Percentiles rank a stretch among this genome's conserved stretches.
phyloP scores from a whole-genome alignment of 1,140 invertebrate genomes.

The Aplysia californica region DNA sequence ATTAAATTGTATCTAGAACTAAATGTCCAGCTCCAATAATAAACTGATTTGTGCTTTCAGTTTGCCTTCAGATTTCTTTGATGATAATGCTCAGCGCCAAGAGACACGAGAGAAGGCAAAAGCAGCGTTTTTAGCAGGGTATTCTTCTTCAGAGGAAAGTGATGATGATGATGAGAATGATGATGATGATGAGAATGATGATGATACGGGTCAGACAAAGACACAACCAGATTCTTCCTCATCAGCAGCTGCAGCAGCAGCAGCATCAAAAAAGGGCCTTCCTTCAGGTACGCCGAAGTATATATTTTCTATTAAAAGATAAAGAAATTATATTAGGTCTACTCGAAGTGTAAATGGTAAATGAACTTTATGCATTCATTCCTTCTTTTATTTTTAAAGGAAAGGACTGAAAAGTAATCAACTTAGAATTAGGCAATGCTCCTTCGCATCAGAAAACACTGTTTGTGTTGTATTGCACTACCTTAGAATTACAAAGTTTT shows the following conservation, averaged over 20 bases:
- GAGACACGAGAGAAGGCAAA: constrained; percentile 12
- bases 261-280: constrained; percentile 1
- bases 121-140: constrained; percentile 23
- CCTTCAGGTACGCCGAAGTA: constrained; percentile 18
- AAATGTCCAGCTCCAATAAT: neutral
- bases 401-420: no score
- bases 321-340: no score
- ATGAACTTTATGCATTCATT: no score
- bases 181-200: neutral
- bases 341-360: no score
- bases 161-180: constrained; percentile 11
- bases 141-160: neutral
- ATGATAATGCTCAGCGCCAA: neutral
- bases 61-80: neutral
- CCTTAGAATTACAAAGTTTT: no score
- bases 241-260: neutral
- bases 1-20: no score
- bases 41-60: neutral
- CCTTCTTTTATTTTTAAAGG: no score
- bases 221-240: neutral
- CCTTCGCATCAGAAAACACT: no score
- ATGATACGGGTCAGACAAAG: neutral
- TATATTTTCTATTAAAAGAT: no score
- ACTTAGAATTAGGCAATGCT: no score
- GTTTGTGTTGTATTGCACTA: no score